These are phyloP conservation scores for Ptiloglossa arizonensis DNA, from an alignment of 1,140 invertebrate species.

Conservation along the genomic window DNA sequence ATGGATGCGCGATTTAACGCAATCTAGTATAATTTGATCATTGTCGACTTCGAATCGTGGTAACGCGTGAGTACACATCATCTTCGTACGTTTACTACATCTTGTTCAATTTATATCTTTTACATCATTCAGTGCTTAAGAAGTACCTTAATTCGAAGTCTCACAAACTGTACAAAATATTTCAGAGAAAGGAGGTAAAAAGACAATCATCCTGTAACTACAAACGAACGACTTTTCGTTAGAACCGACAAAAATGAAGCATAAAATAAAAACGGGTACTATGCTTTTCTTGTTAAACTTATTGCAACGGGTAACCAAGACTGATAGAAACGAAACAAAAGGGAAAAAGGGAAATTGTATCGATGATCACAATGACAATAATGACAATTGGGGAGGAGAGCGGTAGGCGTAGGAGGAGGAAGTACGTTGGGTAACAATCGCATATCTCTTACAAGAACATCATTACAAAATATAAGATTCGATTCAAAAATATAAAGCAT, in stretches of 20 bases:
- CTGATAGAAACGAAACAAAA: not conserved
- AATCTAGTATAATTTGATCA: slow-evolving; percentile 10
- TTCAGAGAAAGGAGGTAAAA: slow-evolving; percentile 53
- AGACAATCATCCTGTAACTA: slow-evolving; percentile 60
- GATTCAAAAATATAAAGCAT: slow-evolving; percentile 1
- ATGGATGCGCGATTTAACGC: not conserved
- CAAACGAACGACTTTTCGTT: slow-evolving; percentile 27
- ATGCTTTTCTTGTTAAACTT: slow-evolving; percentile 17
- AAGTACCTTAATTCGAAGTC: slow-evolving; percentile 53
- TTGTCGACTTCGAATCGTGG: slow-evolving; percentile 30
- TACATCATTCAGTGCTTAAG: slow-evolving; percentile 15
- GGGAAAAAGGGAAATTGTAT: not conserved
- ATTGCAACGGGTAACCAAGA: not conserved
- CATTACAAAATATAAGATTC: slow-evolving; percentile 17
- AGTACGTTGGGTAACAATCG: slow-evolving; percentile 62
- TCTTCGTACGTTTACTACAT: slow-evolving; percentile 32
- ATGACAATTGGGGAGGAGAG: not conserved
- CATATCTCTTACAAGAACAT: slow-evolving; percentile 40
- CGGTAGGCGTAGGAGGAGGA: slow-evolving; percentile 35
- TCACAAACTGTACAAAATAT: slow-evolving; percentile 65
- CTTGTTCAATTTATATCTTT: slow-evolving; percentile 19
- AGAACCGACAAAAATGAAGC: slow-evolving; percentile 11
- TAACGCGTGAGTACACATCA: not conserved
- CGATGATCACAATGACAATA: slow-evolving; percentile 1
- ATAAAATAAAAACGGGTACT: slow-evolving; percentile 18